phyloP scores from a whole-genome alignment of 2,113 vertebrate genomes.

The Actinemys pallida region DNA sequence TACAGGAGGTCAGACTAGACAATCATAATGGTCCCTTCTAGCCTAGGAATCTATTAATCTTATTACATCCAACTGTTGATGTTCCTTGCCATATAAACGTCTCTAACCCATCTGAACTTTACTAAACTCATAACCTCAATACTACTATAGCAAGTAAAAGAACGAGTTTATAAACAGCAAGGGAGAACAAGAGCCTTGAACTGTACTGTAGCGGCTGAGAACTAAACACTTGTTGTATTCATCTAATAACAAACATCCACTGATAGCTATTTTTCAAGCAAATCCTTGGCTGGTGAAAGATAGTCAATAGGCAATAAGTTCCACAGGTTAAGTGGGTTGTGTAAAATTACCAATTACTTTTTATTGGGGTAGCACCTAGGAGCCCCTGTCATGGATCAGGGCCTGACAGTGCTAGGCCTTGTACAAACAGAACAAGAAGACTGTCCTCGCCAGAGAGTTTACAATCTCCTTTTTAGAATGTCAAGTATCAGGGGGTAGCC shows the following conservation, averaged over 20 bases:
- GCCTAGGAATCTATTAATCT: background rate
- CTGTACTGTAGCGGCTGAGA: background rate
- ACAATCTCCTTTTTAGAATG: background rate
- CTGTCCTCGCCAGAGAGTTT: background rate
- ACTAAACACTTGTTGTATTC: rapidly evolving
- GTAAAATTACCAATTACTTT: background rate
- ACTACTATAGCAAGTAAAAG: background rate
- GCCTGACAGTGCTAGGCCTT: rapidly evolving
- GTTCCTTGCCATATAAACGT: background rate
- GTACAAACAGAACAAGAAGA: background rate
- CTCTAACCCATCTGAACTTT: background rate
- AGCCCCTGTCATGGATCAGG: no score
- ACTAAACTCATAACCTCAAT: background rate
- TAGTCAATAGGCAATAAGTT: background rate
- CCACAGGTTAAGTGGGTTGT: background rate
- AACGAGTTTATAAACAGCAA: rapidly evolving
- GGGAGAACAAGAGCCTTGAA: background rate
- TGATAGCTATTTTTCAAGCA: background rate
- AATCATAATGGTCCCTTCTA: background rate
- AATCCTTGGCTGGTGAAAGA: background rate
- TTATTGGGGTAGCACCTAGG: rapidly evolving
- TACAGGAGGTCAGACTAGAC: background rate
- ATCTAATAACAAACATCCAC: rapidly evolving
- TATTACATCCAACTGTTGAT: background rate
- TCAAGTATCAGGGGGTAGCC: no score